phyloP scores from a whole-genome alignment of 2,113 vertebrate species.

The Cygnus atratus region DNA sequence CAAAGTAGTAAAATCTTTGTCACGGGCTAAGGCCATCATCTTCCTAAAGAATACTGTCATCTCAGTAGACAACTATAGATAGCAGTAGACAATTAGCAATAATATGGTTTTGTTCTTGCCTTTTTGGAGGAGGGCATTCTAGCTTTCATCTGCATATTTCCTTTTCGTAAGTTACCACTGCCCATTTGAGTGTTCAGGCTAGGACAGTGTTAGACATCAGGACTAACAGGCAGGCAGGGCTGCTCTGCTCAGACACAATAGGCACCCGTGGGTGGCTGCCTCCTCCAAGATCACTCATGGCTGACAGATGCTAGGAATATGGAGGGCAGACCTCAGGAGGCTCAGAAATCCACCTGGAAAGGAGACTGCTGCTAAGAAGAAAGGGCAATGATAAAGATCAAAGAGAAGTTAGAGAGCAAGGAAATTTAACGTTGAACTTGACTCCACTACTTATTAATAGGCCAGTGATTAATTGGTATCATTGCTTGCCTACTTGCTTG shows the following conservation, averaged over 20 bases:
- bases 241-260: not conserved
- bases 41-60: not conserved
- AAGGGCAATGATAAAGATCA: not conserved
- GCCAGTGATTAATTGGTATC: not conserved
- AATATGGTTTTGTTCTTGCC: not conserved
- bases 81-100: not conserved
- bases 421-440: not conserved
- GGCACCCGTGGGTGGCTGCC: not conserved
- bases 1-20: not conserved
- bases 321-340: not conserved
- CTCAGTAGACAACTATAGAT: not conserved
- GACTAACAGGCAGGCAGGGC: not conserved
- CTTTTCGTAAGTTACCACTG: not conserved
- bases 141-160: not conserved
- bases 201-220: not conserved
- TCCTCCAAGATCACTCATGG: not conserved
- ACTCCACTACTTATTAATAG: not conserved
- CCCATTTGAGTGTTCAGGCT: not conserved
- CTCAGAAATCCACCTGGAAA: not conserved
- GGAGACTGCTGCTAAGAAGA: not conserved
- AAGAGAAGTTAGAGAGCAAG: not conserved
- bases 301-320: not conserved
- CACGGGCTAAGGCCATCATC: not conserved
- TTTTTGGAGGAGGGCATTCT: not conserved
- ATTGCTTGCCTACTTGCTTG: not conserved